Evolutionary conservation across 2,888 invertebrate genomes (phyloP).

Genomic region (Lagria hirta): DNA sequence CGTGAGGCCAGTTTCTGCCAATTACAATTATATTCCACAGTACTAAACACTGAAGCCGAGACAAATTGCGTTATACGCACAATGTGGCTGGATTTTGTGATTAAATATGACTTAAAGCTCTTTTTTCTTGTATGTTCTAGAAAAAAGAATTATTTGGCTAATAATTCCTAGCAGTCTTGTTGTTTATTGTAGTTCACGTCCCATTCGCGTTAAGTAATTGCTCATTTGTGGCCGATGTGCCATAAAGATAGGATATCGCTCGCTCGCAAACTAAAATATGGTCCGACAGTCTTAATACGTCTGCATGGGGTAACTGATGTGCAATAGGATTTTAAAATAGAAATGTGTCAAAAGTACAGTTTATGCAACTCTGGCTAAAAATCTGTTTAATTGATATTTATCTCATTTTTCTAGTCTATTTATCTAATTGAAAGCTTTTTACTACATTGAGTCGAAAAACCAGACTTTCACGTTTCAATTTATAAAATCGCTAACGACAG

Average conservation of each 20-base stretch:
- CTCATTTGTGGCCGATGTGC: conserved; percentile 45
- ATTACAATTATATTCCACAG: conserved; percentile 36
- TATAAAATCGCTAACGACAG: too few species aligned
- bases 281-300: background rate
- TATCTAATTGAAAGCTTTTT: too few species aligned
- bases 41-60: conserved; percentile 12
- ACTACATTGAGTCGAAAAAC: too few species aligned
- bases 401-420: too few species aligned
- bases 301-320: too few species aligned
- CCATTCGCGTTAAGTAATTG: conserved; percentile 45
- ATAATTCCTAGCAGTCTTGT: too few species aligned
- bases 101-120: conserved; percentile 1
- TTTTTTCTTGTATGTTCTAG: background rate
- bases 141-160: conserved; percentile 17
- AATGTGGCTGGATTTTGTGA: conserved; percentile 10
- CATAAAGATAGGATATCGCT: conserved; percentile 37
- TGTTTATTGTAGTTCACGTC: conserved; percentile 30
- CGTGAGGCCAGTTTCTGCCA: conserved; percentile 34
- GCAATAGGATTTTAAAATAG: too few species aligned
- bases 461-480: too few species aligned
- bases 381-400: too few species aligned
- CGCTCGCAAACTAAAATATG: conserved; percentile 22
- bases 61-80: conserved; percentile 19
- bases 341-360: too few species aligned
- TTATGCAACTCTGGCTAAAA: too few species aligned